Evolutionary conservation across 2,797 vertebrate genomes (phyloP), one percentile per base, ranked within the genome.

Genomic region (Alauda arvensis): DNA sequence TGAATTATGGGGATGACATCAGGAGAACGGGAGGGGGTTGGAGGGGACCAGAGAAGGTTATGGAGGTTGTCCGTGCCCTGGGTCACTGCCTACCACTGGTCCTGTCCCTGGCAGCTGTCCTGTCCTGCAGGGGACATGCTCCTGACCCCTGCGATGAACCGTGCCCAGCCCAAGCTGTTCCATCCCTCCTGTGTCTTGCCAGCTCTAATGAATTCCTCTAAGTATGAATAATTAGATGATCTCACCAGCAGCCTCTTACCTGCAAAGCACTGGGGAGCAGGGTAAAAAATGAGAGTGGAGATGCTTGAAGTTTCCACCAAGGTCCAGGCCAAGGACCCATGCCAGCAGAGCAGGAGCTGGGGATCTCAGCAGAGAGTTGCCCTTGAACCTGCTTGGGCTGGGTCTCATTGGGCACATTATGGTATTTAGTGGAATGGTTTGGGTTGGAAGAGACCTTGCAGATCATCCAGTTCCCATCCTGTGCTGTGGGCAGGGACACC

Each of bases 151-250:
- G 76, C 0, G 0, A 42, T 81, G 90, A 90, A 48, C 84, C 3
- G 0, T 93, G 68, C 56, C 1, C 0, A 2, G 76, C 65, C 79
- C 87, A 88, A 88, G 87, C 87, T 92, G 91, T 83, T 90, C 66
- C 67, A 46, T 61, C 66, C 57, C 61, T 90, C 66, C 89, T 9
- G 21, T 21, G 5, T 48, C 68, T 79, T 5, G 17, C 87, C 65
- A 69, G 72, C 87, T 82, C 69, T 86, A 87, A 88, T 82, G 76
- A 88, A 84, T 77, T 87, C 65, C 49, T 88, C 69, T 84, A 79
- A 77, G 61, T 43, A 57, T 49, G 87, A 91, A 83, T 80, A 80
- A 90, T 89, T 51, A 91, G 65, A 48, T 87, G 57, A 82, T 84
- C 26, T 91, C 82, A 79, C 33, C 57, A 72, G 76, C 0, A 0